A percentile compares a stretch with the other conserved stretches of the same genome.
Conservation (phyloP, 37 sponge, comb jelly and placozoan species). For the Petrosia ficiformis region DNA sequence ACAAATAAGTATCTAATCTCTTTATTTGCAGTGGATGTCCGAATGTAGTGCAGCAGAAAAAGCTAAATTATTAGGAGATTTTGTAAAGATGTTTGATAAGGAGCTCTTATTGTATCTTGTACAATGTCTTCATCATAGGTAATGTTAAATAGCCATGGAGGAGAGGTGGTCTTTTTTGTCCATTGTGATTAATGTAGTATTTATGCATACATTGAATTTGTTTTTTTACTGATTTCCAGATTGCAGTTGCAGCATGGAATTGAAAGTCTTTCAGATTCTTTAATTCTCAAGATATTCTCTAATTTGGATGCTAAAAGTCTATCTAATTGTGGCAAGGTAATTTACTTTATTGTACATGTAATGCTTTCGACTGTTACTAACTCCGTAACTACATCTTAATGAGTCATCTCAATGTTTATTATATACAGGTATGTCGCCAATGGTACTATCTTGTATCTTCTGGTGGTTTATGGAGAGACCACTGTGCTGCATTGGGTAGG, state of each 20-base stretch:
- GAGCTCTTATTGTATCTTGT: constrained; percentile 69
- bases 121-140: constrained; percentile 80
- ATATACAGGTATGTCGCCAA: constrained; percentile 47
- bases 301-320: constrained; percentile 39
- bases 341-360: neutral
- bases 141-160: no score
- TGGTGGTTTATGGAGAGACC: constrained; percentile 44
- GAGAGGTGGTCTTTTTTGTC: no score
- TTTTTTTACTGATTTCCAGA: constrained; percentile 15
- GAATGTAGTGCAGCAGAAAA: constrained; percentile 35
- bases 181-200: no score
- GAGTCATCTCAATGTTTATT: neutral
- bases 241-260: constrained; percentile 24
- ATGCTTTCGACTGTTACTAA: neutral
- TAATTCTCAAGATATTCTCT: constrained; percentile 61
- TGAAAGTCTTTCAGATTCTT: constrained; percentile 36
- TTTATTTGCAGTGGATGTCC: constrained; percentile 65
- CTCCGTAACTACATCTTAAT: neutral
- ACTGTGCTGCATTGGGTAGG: constrained; percentile 28
- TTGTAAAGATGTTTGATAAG: constrained; percentile 64
- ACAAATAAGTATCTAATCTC: no score
- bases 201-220: neutral
- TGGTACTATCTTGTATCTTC: constrained; percentile 33
- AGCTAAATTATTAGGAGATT: constrained; percentile 38
- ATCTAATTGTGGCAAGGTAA: constrained; percentile 59